Base-by-base conservation (phyloP, 1,140 invertebrate species). In the Drosophila fuyamai region DNA sequence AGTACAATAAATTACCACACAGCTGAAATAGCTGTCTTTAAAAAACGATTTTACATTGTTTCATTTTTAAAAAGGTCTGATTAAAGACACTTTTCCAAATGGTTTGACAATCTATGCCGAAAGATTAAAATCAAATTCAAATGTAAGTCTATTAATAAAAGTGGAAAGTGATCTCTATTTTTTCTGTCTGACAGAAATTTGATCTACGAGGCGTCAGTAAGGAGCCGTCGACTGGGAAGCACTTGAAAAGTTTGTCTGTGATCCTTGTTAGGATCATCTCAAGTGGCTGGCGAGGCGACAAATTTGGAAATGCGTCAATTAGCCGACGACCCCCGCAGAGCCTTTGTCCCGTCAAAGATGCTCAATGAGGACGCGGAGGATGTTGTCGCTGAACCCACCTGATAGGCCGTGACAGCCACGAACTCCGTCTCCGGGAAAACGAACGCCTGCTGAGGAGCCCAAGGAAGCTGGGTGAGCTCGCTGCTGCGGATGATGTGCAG, bases 351-450 rank as follows among this genome's bases (percentile, higher is more conserved):
- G 51, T 12, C 14, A 16, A 16, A 50, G 9, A n/a, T 65, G 32
- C 35, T 81, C 32, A 77, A 81, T 81, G 79, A 56, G 23, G 46
- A 27, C 13, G 51, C 40, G 7, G 3, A 35, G 58, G 29, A 29
- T 18, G 16, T 16, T 41, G 51, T n/a, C 36, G 12, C 41, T 32
- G 14, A 55, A 89, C 84, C 68, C 77, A 96, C 96, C 95, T 97
- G 97, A 93, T 98, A 98, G 63, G 97, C 97, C 1, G 97, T 98
- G n/a, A 98, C 97, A n/a, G 97, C 97, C 27, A 98, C 96, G 93
- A 98, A 98, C 83, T 96, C 95, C 0, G 97, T 98, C 91, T 97
- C 96, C 0, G 94, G 93, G 92, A 98, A 98, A 12, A 93, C 93
- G 86, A 97, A 96, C 5, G 94, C 95, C 8, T 94, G 93, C 38